Evolutionary conservation across 2,113 vertebrate genomes (phyloP), one percentile per base, ranked within the genome.

Genomic region (Chlorocebus sabaeus): DNA sequence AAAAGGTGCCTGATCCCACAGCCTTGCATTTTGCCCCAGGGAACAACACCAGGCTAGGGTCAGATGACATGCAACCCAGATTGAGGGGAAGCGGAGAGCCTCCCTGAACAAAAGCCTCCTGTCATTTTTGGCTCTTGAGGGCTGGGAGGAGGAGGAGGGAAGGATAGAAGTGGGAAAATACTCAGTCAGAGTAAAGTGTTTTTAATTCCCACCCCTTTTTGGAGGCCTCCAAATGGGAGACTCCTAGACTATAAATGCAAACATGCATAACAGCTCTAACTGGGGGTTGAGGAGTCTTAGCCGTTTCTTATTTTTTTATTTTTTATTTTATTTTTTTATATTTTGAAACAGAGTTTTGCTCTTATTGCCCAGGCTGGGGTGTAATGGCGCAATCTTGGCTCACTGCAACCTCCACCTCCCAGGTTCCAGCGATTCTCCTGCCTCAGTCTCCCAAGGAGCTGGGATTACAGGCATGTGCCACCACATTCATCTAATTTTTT

Each of bases 91-190:
- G 35, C 13, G 25, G 3, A 57, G 59, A 45, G 16, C 30, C 40
- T 27, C 20, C 11, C 4, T 12, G 17, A 55, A 45, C 20, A 68
- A 68, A 61, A 88, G 48, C 0, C 4, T 27, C 35, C 18, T 55
- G 38, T 18, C 23, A 67, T 67, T 59, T 68, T 72, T 30, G 59
- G 30, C 5, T 6, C 11, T 8, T 61, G 6, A 8, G 20, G 27
- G 3, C 20, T 40, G 52, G 52, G 16, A 13, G 12, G 25, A 80
- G 1, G 7, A 45, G 2, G 0, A 9, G 2, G 6, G 43, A n/a
- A 55, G 20, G 0, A 0, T 18, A 52, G 40, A 70, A 68, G 8
- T 40, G 5, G 59, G 25, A 72, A 85, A 27, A 1, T 38, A 59
- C 5, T 79, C 6, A 86, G 27, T 68, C 22, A 68, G 25, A 6